Conservation (phyloP, 2,888 invertebrate species). For the Lordiphosa fenestrarum region DNA sequence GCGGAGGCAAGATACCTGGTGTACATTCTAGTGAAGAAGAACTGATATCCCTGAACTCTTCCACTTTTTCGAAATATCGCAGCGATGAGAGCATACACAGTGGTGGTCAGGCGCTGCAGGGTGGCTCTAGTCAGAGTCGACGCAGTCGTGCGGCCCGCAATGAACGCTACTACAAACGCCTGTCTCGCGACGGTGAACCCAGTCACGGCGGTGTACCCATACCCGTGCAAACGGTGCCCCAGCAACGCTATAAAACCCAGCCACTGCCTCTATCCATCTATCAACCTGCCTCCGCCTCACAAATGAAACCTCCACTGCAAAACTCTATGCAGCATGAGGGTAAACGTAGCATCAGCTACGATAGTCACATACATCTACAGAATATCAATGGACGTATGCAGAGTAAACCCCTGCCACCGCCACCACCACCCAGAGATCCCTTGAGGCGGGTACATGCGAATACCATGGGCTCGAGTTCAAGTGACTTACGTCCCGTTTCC, state of each 20-base stretch:
- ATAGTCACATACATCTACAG: constrained; percentile 79
- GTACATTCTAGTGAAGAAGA: constrained; percentile 77
- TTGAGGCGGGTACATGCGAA: constrained; percentile 80
- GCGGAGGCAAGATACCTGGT: constrained; percentile 26
- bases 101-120: constrained; percentile 79
- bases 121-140: constrained; percentile 81
- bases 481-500: constrained; percentile 81
- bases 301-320: constrained; percentile 58
- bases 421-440: constrained; percentile 90
- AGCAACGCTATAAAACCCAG: constrained; percentile 81
- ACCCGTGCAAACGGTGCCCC: constrained; percentile 67
- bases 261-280: constrained; percentile 80
- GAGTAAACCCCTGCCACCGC: constrained; percentile 84
- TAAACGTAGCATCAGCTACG: constrained; percentile 79
- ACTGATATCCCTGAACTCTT: constrained; percentile 85
- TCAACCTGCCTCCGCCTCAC: constrained; percentile 67
- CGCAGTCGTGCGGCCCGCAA: constrained; percentile 88
- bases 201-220: constrained; percentile 74
- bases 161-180: constrained; percentile 88
- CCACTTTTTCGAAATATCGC: constrained; percentile 85
- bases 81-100: constrained; percentile 86
- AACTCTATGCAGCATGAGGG: constrained; percentile 71
- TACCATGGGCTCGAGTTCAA: constrained; percentile 56
- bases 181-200: constrained; percentile 86
- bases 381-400: constrained; percentile 62